Evolutionary conservation across 2,888 invertebrate species (phyloP), one percentile per base, ranked within the genome.

Genomic region (Epinotia ramella): DNA sequence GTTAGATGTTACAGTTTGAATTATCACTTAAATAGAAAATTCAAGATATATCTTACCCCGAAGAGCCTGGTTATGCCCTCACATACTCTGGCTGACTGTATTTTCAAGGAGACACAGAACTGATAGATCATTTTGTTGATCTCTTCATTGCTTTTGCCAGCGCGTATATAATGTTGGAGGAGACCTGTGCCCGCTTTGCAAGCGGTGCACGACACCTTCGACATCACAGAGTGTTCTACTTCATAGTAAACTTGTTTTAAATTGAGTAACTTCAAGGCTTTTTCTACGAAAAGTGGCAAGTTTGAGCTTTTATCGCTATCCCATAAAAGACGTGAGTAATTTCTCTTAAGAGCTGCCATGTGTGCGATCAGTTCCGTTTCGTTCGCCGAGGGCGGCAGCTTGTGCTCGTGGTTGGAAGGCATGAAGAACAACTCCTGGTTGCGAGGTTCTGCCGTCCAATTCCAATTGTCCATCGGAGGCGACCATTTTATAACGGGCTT

Each of bases 171-270:
- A 86, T 98, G 97, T 87, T 97, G 97, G 33, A 98, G 91, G 46
- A 98, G 91, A 0, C 98, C 97, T 65, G 98, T 97, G 1, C 97
- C 97, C 72, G 97, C 97, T 91, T 97, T 97, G 85, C 98, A 98
- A 12, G 98, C 98, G 3, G 98, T 98, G 85, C 98, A 98, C 0
- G 98, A 98, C 1, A 98, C 98, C 89, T 96, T 97, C 0, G 98
- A 98, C 97, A 98, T 97, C n/a, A 98, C 97, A 65, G 97, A 97
- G 82, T 98, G 98, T 91, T 98, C 98, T 67, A 98, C 97, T 95
- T 98, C 98, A 82, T 95, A 96, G 79, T 94, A 94, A 62, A 98
- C 98, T 94, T 98, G 97, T 86, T 97, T 97, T 68, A 98, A 91
- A 89, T 98, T 98, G 56, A 98, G 94, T 71, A 98, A 91, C 86